These are phyloP conservation scores for Otolemur garnettii DNA, from an alignment of 2,113 vertebrate genomes.

Conservation along the genomic window DNA sequence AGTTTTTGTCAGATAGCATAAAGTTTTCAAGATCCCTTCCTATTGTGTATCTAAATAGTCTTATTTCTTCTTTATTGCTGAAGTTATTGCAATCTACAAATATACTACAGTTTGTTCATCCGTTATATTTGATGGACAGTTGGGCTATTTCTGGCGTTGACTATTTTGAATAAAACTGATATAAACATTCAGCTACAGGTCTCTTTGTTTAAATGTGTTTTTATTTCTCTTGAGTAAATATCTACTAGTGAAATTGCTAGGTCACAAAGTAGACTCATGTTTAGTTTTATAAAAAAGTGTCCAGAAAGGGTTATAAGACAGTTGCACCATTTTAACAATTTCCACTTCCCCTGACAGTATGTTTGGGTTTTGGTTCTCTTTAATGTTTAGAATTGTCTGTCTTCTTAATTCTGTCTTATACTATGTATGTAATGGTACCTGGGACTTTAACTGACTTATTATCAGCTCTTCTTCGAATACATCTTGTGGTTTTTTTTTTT, in stretches of 20 bases:
- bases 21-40: not conserved
- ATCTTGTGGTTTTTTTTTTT: constrained; percentile 5
- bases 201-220: not conserved
- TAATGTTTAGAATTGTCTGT: not conserved
- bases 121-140: not conserved
- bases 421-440: not conserved
- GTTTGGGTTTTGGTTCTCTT: not conserved
- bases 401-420: not conserved
- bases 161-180: not conserved
- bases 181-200: not conserved
- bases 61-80: not conserved
- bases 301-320: not conserved
- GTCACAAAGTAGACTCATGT: not conserved
- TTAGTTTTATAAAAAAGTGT: not conserved
- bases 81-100: not conserved
- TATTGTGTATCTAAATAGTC: not conserved
- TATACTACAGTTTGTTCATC: not conserved
- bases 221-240: constrained; percentile 30
- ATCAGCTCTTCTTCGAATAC: not conserved
- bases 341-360: not conserved
- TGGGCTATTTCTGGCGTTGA: not conserved
- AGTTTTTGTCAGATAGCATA: not conserved
- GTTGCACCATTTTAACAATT: not conserved
- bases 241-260: not conserved
- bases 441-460: not conserved